Conservation (phyloP, 2,888 invertebrate genomes). For the Sinohyriopsis cumingii region DNA sequence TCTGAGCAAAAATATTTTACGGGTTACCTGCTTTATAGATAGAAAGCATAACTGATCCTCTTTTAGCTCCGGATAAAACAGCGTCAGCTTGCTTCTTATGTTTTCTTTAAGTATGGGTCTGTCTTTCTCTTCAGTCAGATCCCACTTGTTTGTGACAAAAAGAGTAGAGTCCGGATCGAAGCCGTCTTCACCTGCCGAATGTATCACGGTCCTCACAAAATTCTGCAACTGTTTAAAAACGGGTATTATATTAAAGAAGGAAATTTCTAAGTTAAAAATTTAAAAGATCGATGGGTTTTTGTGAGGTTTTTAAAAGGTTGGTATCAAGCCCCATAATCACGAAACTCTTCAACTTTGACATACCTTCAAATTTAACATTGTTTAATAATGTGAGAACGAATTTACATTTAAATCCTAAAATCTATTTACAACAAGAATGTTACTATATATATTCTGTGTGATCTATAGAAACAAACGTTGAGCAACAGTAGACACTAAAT, state of each 20-base stretch:
- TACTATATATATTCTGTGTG: too few species aligned
- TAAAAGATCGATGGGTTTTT: too few species aligned
- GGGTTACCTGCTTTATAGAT: conserved; percentile 43
- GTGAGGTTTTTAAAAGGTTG: too few species aligned
- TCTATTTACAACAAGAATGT: too few species aligned
- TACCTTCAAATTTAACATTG: too few species aligned
- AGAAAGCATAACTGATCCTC: conserved; percentile 53
- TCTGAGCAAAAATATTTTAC: neutral
- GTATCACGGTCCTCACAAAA: conserved; percentile 46
- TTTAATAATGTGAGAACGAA: too few species aligned
- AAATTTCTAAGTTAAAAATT: too few species aligned
- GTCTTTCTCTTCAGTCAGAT: conserved; percentile 48
- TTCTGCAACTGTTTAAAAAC: conserved; percentile 47
- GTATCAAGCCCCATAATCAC: too few species aligned
- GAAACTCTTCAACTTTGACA: too few species aligned
- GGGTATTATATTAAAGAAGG: neutral
- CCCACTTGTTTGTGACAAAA: conserved; percentile 66
- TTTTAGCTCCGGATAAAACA: conserved; percentile 50
- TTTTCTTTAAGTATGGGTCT: conserved; percentile 46
- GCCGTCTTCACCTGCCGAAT: conserved; percentile 44
- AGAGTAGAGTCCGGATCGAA: conserved; percentile 60
- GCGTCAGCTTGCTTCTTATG: conserved; percentile 38
- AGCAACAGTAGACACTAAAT: too few species aligned
- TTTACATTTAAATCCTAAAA: too few species aligned
- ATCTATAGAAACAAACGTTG: too few species aligned